phyloP scores from a whole-genome alignment of 2,113 vertebrate genomes.

The Hystrix brachyura region DNA sequence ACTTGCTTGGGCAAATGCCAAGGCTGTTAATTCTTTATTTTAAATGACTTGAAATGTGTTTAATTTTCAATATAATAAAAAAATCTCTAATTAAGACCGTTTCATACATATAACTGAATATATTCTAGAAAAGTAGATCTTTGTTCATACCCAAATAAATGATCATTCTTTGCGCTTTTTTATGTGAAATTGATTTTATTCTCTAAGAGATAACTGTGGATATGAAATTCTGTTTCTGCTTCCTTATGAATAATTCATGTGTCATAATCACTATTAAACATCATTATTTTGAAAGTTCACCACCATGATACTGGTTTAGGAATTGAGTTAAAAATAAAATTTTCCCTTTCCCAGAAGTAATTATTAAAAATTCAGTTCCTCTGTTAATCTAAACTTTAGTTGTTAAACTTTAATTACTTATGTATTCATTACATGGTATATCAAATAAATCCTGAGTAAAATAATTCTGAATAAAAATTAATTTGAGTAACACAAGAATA shows the following conservation, averaged over 20 bases:
- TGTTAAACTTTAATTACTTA: background rate
- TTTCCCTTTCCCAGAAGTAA: constrained; percentile 14
- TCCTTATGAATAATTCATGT: background rate
- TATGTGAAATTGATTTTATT: background rate
- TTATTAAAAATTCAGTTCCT: background rate
- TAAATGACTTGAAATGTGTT: background rate
- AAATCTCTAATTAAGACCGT: background rate
- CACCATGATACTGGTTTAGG: background rate
- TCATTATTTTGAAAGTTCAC: background rate
- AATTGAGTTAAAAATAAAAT: constrained; percentile 1
- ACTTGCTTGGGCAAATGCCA: background rate
- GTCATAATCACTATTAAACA: background rate
- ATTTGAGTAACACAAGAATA: background rate
- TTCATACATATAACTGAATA: background rate
- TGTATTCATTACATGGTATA: background rate
- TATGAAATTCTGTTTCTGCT: background rate
- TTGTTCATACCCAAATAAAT: background rate
- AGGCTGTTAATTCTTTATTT: constrained; percentile 6
- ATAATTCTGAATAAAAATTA: background rate
- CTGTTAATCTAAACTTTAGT: background rate
- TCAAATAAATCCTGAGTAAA: background rate
- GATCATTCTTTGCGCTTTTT: background rate
- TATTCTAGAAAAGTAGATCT: background rate
- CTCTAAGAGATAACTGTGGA: background rate
- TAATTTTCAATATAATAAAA: background rate